Evolutionary conservation across 1,140 invertebrate species (phyloP), one percentile per base, ranked within the genome.

Genomic region (Trachelipus rathkii): DNA sequence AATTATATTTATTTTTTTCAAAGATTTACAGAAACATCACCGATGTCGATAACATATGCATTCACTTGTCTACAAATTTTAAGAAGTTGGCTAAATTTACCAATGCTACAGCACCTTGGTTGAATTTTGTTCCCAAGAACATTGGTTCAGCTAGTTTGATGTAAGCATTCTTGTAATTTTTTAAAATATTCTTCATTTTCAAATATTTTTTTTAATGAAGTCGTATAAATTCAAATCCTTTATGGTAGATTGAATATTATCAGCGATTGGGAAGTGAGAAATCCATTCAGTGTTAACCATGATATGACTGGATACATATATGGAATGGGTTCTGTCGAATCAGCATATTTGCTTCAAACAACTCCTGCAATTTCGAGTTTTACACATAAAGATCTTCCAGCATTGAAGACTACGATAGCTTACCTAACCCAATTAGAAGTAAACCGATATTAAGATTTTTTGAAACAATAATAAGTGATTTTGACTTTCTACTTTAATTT

Each of bases 371-470:
- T 94, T 45, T 87, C 84, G 0, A 88, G 91, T 66, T 90, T 87
- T 82, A 84, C 87, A 23, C 86, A 91, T 84, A 86, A 87, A 1
- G 90, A 93, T 85, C 84, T 92, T 19, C 89, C 93, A 4, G 88
- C 92, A 50, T 85, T 96, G 15, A 85, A 91, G 72, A 90, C 95
- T 43, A 91, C 92, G 75, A 86, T 95, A 68, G 91, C 95, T 84
- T 96, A 96, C 85, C 89, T 96, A 66, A 92, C 89, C 11, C 94
- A 96, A 86, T 86, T 91, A 0, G 94, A 96, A 87, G 91, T 92
- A 84, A 80, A 79, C 66, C 43, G 21, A 11, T 3, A 13, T 66
- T 33, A 33, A 33, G 33, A 3, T 33, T 33, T 33, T 33, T 33
- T 33, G 6, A 33, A 33, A 33, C 6, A n/a, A n/a, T n/a, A n/a